Conservation (phyloP, 64 coral and sea anemone genomes). For the Cladopsammia gracilis region DNA sequence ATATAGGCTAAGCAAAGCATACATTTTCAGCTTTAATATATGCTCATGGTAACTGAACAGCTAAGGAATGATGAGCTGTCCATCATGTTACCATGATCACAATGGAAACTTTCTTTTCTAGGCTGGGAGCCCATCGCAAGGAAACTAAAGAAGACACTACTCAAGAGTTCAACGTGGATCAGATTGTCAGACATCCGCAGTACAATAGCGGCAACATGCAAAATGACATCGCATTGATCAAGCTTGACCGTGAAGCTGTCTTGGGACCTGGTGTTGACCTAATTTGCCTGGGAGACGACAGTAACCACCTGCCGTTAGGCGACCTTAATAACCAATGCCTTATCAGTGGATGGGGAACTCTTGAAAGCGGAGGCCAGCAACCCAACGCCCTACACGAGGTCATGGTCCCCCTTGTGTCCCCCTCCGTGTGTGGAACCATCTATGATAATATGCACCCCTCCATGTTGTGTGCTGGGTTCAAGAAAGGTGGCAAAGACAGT, state of each 20-base stretch:
- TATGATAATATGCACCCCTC: slow-evolving; percentile 41
- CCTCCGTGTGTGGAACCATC: neutral
- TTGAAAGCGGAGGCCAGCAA: neutral
- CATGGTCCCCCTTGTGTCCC: slow-evolving; percentile 33
- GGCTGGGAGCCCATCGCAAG: slow-evolving; percentile 18
- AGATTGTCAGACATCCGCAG: neutral
- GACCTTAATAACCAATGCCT: slow-evolving; percentile 43
- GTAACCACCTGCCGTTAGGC: neutral
- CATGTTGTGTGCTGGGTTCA: slow-evolving; percentile 54
- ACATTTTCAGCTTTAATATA: too few species aligned
- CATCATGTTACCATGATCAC: too few species aligned
- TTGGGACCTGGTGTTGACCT: neutral
- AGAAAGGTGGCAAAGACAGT: slow-evolving; percentile 29
- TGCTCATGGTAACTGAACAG: too few species aligned
- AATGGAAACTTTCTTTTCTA: neutral
- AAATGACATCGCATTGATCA: slow-evolving; percentile 42
- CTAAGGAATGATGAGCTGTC: too few species aligned
- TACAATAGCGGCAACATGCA: neutral
- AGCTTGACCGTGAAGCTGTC: neutral
- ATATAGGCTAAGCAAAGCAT: too few species aligned
- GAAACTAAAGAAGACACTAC: neutral
- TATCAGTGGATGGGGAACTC: slow-evolving; percentile 60
- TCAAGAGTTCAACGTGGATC: neutral
- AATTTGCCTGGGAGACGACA: slow-evolving; percentile 27
- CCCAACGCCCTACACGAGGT: slow-evolving; percentile 40